Percentiles rank a stretch among this genome's conserved stretches.
phyloP scores from a whole-genome alignment of 2,888 invertebrate genomes.

The Scaptomyza flava region DNA sequence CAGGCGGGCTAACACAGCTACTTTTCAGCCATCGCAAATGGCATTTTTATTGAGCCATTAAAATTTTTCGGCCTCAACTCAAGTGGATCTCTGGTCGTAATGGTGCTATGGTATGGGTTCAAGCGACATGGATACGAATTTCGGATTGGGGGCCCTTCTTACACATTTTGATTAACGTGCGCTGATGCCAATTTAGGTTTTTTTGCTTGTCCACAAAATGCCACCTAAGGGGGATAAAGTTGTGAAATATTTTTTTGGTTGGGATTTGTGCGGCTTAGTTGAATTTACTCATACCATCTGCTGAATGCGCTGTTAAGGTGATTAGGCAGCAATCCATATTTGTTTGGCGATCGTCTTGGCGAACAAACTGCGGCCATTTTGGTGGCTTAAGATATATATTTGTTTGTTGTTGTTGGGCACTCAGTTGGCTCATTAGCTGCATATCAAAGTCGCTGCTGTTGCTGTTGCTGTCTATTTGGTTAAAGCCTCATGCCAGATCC shows the following conservation, averaged over 20 bases:
- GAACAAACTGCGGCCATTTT: conserved; percentile 48
- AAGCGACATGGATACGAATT: conserved; percentile 43
- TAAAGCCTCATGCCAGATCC: neutral
- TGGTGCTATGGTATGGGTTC: neutral
- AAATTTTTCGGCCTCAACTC: conserved; percentile 75
- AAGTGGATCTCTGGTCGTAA: conserved; percentile 47
- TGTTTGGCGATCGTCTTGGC: conserved; percentile 41
- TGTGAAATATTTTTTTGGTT: conserved; percentile 73
- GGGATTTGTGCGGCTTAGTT: conserved; percentile 79
- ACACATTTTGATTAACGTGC: conserved; percentile 83
- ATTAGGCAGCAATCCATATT: conserved; percentile 77
- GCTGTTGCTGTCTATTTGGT: neutral
- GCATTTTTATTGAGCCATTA: conserved; percentile 84
- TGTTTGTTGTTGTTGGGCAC: conserved; percentile 42
- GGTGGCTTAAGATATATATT: conserved; percentile 68
- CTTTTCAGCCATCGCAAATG: conserved; percentile 79
- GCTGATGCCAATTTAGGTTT: conserved; percentile 60
- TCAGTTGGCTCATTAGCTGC: conserved; percentile 71
- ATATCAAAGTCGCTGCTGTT: conserved; percentile 48
- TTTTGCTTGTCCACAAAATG: conserved; percentile 63
- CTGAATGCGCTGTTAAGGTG: conserved; percentile 57
- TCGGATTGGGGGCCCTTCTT: conserved; percentile 55
- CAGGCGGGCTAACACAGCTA: conserved; percentile 17
- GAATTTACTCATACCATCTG: conserved; percentile 14
- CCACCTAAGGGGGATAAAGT: conserved; percentile 80